These are phyloP conservation scores for Agonopterix subpropinquella DNA, from an alignment of 2,888 invertebrate genomes.

Conservation along the genomic window DNA sequence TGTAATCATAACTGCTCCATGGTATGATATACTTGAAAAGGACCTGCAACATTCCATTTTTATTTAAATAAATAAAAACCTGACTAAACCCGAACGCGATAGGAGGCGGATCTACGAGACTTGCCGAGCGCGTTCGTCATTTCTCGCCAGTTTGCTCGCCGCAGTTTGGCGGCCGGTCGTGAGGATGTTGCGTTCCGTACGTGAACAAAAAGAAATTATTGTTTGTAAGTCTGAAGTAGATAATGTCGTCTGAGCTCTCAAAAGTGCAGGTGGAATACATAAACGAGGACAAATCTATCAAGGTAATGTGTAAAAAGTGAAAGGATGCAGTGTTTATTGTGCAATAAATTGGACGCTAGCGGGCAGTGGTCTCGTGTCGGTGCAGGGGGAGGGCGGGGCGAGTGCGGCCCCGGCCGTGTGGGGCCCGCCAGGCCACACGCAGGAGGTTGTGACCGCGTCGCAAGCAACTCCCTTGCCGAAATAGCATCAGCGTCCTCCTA, in stretches of 20 bases:
- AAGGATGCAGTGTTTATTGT: conserved; percentile 61
- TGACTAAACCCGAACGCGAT: conserved; percentile 59
- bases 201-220: conserved; percentile 67
- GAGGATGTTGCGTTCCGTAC: conserved; percentile 67
- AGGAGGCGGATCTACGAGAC: conserved; percentile 72
- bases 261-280: conserved; percentile 70
- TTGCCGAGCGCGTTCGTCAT: conserved; percentile 52
- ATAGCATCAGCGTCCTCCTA: conserved; percentile 48
- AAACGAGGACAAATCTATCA: conserved; percentile 64
- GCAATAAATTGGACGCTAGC: conserved; percentile 69
- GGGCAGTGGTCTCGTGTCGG: conserved; percentile 69
- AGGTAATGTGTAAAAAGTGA: conserved; percentile 60
- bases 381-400: conserved; percentile 76
- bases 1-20: neutral
- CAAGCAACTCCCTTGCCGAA: conserved; percentile 73
- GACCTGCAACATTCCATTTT: neutral
- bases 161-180: conserved; percentile 72
- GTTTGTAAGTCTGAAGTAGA: conserved; percentile 63
- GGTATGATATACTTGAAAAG: neutral
- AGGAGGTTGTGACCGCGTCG: conserved; percentile 77
- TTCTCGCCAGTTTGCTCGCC: conserved; percentile 62
- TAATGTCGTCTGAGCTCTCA: conserved; percentile 71
- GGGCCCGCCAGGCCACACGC: conserved; percentile 76
- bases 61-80: conserved; percentile 24
- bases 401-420: conserved; percentile 72